phyloP scores from a whole-genome alignment of 2,888 invertebrate genomes.

The Drosophila quinaria region DNA sequence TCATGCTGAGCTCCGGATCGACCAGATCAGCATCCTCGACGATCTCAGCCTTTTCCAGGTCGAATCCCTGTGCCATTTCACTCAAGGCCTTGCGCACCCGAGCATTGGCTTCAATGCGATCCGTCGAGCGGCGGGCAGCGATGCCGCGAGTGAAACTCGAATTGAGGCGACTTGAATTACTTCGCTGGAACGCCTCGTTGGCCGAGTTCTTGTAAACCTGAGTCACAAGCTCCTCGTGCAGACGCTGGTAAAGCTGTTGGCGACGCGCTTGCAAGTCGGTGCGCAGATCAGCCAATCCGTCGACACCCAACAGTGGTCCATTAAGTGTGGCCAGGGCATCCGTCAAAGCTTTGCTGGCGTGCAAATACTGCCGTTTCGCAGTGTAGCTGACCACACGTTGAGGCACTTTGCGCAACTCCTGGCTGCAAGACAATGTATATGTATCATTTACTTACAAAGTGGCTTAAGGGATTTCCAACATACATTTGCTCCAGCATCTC shows the following conservation, averaged over 20 bases:
- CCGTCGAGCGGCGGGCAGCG: conserved; percentile 87
- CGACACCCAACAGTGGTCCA: conserved; percentile 92
- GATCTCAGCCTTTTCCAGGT: conserved; percentile 86
- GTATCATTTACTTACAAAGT: conserved; percentile 17
- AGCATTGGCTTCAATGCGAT: conserved; percentile 86
- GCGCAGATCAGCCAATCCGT: conserved; percentile 93
- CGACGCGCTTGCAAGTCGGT: conserved; percentile 89
- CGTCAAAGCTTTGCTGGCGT: conserved; percentile 93
- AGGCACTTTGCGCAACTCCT: conserved; percentile 91
- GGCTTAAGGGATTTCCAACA: conserved; percentile 20
- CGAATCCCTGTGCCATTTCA: conserved; percentile 86
- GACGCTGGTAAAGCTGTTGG: conserved; percentile 89
- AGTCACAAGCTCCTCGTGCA: conserved; percentile 90
- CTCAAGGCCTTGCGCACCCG: conserved; percentile 87
- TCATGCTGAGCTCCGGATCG: conserved; percentile 88
- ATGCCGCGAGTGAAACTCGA: conserved; percentile 88
- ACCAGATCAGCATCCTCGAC: conserved; percentile 88
- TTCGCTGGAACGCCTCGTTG: conserved; percentile 87
- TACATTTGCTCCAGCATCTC: conserved; percentile 94
- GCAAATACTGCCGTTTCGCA: conserved; percentile 92
- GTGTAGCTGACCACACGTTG: conserved; percentile 89
- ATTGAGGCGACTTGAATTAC: conserved; percentile 88
- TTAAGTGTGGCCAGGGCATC: conserved; percentile 90
- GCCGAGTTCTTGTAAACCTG: conserved; percentile 90
- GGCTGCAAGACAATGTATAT: conserved; percentile 86